These are phyloP conservation scores for Chalcosyrphus nemorum DNA, from an alignment of 2,888 invertebrate genomes.

Conservation along the genomic window DNA sequence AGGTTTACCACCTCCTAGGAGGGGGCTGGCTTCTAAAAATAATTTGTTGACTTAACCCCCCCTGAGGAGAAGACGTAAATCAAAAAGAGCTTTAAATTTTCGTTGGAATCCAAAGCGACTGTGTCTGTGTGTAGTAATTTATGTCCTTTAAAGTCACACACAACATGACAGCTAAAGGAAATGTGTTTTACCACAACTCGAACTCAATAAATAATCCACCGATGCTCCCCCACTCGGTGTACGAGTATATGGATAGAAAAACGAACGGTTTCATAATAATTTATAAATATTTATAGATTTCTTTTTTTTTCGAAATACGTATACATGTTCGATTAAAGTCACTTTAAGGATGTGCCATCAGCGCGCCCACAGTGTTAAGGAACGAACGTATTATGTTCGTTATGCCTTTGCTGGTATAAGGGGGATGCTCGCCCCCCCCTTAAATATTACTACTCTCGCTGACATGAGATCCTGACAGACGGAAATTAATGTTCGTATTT, in stretches of 20 bases:
- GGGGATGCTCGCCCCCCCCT: not conserved
- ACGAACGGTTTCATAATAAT: conserved; percentile 58
- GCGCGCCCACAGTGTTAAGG: not conserved
- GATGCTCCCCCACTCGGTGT: not conserved
- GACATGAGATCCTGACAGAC: conserved; percentile 64
- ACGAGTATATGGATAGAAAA: not conserved
- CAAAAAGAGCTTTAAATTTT: conserved; percentile 54
- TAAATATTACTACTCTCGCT: conserved; percentile 11
- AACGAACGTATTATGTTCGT: not conserved
- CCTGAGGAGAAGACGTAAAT: conserved; percentile 55
- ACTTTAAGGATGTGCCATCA: conserved; percentile 31
- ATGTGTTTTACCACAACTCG: conserved; percentile 35
- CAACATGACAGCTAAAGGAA: conserved; percentile 49
- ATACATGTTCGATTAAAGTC: conserved; percentile 57
- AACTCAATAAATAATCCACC: conserved; percentile 45
- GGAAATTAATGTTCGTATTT: conserved; percentile 68
- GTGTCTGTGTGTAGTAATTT: conserved; percentile 42
- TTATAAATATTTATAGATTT: conserved; percentile 71
- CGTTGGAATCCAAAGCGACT: conserved; percentile 3
- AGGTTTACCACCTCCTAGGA: not conserved
- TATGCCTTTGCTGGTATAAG: too few species aligned
- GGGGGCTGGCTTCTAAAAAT: conserved; percentile 33
- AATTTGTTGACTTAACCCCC: conserved; percentile 66
- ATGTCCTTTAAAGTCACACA: conserved; percentile 59
- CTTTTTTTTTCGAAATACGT: not conserved